Conservation (phyloP, 2,797 vertebrate species). For the Liparis tanakae region DNA sequence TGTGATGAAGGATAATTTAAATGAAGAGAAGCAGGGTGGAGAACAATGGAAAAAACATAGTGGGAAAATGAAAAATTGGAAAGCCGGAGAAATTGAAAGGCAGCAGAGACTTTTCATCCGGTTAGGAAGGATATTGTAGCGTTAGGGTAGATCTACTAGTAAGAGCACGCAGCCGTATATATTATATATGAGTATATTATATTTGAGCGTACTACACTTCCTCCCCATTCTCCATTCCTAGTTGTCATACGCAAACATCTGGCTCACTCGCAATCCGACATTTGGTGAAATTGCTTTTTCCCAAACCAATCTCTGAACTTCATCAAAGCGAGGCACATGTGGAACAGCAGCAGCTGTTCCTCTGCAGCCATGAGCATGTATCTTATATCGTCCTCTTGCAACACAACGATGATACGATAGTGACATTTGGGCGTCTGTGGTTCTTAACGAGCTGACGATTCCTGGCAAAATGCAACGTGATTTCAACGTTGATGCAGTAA, state of each 20-base stretch:
- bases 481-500: not conserved
- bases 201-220: slow-evolving; percentile 3
- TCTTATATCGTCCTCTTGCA: slow-evolving; percentile 15
- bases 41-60: slow-evolving; percentile 16
- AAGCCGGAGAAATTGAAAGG: slow-evolving; percentile 31
- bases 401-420: slow-evolving; percentile 38
- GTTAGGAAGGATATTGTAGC: slow-evolving; percentile 6
- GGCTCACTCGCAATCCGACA: slow-evolving; percentile 51
- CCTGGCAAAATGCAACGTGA: slow-evolving; percentile 9
- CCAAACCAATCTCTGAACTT: slow-evolving; percentile 61
- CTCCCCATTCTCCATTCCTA: slow-evolving; percentile 15
- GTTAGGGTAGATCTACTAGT: slow-evolving; percentile 16
- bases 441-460: slow-evolving; percentile 25
- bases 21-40: slow-evolving; percentile 21
- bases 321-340: slow-evolving; percentile 49
- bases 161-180: not conserved
- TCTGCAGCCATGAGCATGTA: slow-evolving; percentile 23
- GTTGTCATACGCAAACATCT: slow-evolving; percentile 53
- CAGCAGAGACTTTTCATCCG: slow-evolving; percentile 6
- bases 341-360: slow-evolving; percentile 63
- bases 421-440: slow-evolving; percentile 21
- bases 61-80: slow-evolving; percentile 33
- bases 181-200: not conserved
- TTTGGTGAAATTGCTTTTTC: slow-evolving; percentile 66
- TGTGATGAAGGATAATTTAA: slow-evolving; percentile 22